Conservation (phyloP, 1,140 invertebrate genomes). For the Drosophila nebulosa region DNA sequence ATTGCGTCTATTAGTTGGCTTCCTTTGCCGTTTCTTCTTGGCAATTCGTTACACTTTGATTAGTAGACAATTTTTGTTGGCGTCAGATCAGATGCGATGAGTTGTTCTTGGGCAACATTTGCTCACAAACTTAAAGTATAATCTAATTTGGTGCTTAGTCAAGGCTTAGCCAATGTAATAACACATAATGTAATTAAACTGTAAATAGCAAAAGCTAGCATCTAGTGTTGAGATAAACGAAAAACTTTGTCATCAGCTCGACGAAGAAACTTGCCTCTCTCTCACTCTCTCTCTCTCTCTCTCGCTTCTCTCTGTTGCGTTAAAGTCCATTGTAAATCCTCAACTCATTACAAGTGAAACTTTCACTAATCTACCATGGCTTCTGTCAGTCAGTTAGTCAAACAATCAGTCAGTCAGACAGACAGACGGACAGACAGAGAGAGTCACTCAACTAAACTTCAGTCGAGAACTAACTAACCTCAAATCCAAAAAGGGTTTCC, state of each 20-base stretch:
- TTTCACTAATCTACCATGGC: slow-evolving; percentile 4
- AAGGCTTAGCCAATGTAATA: background rate
- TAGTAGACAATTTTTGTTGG: too few species aligned
- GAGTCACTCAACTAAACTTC: background rate
- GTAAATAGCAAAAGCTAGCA: background rate
- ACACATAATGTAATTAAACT: slow-evolving; percentile 2
- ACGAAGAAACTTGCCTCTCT: slow-evolving; percentile 1
- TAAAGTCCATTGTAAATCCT: slow-evolving; percentile 9
- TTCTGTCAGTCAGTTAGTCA: background rate
- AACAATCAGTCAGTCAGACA: background rate
- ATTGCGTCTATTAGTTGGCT: too few species aligned
- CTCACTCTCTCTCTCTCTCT: too few species aligned
- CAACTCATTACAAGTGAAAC: slow-evolving; percentile 9
- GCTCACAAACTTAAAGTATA: background rate
- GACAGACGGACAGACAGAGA: background rate
- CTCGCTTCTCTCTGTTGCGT: background rate
- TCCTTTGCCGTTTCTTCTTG: too few species aligned
- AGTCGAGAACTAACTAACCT: background rate
- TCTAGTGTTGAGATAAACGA: background rate
- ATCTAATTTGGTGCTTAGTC: background rate
- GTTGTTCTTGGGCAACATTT: background rate
- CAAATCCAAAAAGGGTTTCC: background rate
- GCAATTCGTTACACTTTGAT: too few species aligned
- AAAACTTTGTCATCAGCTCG: slow-evolving; percentile 8
- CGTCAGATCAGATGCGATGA: background rate